phyloP scores from a whole-genome alignment of 2,113 vertebrate genomes.

The Corythornis vintsioides region DNA sequence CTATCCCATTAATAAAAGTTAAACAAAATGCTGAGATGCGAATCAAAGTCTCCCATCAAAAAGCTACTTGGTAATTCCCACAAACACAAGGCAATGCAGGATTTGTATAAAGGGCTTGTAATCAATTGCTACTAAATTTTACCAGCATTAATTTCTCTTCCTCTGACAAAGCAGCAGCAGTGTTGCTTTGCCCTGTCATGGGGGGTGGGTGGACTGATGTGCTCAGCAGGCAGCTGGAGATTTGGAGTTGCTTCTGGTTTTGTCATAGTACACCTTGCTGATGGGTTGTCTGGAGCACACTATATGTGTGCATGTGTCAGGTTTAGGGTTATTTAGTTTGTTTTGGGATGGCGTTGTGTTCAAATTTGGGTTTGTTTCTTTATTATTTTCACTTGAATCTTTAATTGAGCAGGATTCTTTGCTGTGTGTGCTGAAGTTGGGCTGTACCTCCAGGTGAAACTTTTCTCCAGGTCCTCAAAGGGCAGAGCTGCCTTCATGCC shows the following conservation, averaged over 20 bases:
- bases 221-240: not conserved
- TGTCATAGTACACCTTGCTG: not conserved
- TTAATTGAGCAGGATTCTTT: not conserved
- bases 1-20: not conserved
- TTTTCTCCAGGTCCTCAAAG: not conserved
- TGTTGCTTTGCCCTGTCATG: not conserved
- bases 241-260: not conserved
- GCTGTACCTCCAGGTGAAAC: not conserved
- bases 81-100: not conserved
- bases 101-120: not conserved
- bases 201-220: not conserved
- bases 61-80: not conserved
- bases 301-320: not conserved
- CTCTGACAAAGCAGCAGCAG: not conserved
- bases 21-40: not conserved
- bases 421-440: fast-evolving
- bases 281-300: not conserved
- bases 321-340: not conserved
- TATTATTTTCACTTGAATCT: not conserved
- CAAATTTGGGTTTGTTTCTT: not conserved
- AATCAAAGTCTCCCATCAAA: not conserved
- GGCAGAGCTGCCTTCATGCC: not conserved
- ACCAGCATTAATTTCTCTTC: not conserved
- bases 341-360: not conserved
- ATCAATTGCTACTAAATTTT: not conserved